Base-by-base conservation (phyloP, 1,140 invertebrate species). In the Drosophila kanapiae region DNA sequence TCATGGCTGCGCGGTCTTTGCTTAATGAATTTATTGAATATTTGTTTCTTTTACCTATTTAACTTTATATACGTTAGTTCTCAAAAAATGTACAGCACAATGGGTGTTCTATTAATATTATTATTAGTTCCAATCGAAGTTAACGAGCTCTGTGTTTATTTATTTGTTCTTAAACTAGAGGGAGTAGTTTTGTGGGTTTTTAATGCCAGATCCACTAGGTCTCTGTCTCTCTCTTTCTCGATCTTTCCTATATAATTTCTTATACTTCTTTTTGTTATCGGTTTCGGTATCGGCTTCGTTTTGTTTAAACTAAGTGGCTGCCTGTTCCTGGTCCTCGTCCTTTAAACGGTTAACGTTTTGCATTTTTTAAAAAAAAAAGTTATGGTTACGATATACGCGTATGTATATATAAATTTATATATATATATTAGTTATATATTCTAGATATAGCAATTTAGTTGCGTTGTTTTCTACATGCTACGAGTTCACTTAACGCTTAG, bases 281-380 rank as follows among this genome's bases (percentile, higher is more conserved):
- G 23, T 23, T 23, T 23, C 23, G 23, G 23, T 23, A 23, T 23
- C 11, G n/a, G 51, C 38, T 80, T 67, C 11, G 14, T 13, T 7
- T 54, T 37, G 14, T 59, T 29, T 23, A 23, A 23, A 23, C 33
- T 18, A 9, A 40, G 18, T 3, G 13, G 40, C 31, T 59, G 16
- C 57, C 57, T 45, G 38, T 37, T 31, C 38, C 29, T 40, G 31
- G 23, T 27, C 54, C 29, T 51, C 29, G 48, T 51, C 48, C 64
- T 78, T 78, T 75, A 69, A 79, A 83, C 63, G 68, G 13, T 64
- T 53, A 48, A 82, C 69, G 63, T 63, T 27, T 49, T 27, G 18
- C 48, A 47, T 77, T 63, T 49, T 63, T 49, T 48, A 65, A 54
- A 71, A 71, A 74, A 74, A 72, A 71, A 71, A 71, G 42, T 49